A percentile compares a stretch with the other conserved stretches of the same genome.
phyloP scores from a whole-genome alignment of 2,888 invertebrate species.

The Hipparchia semele region DNA sequence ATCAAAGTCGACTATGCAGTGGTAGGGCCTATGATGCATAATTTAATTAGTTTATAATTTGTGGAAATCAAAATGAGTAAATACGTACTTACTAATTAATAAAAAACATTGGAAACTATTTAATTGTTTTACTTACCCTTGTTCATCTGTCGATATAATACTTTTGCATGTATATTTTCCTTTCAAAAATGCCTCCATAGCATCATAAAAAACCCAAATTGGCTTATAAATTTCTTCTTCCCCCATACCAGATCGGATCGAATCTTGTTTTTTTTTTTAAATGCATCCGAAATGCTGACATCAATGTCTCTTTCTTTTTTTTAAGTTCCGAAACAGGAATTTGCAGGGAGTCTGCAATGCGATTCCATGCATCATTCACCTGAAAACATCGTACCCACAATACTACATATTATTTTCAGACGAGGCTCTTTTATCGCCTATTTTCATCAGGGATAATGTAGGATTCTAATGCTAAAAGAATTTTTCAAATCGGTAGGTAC shows the following conservation, averaged over 20 bases:
- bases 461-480: background rate
- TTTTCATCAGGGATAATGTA: conserved; percentile 6
- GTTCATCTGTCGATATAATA: conserved; percentile 6
- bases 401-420: conserved; percentile 8
- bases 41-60: conserved; percentile 7
- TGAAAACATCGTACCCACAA: conserved; percentile 2
- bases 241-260: conserved; percentile 1
- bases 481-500: background rate
- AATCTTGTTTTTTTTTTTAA: background rate
- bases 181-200: conserved; percentile 4
- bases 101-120: background rate
- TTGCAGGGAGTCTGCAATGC: conserved; percentile 4
- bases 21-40: conserved; percentile 2
- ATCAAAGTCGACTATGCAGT: conserved; percentile 1
- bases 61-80: conserved; percentile 1
- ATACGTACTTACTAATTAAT: background rate
- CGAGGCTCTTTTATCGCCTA: background rate
- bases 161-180: conserved; percentile 6
- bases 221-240: conserved; percentile 6
- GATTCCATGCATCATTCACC: conserved; percentile 8
- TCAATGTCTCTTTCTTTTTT: conserved; percentile 7
- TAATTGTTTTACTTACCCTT: conserved; percentile 5
- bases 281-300: conserved; percentile 4
- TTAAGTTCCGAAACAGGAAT: conserved; percentile 9
- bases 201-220: conserved; percentile 1